phyloP scores from a whole-genome alignment of 2,113 vertebrate species.

The Tetrax tetrax region DNA sequence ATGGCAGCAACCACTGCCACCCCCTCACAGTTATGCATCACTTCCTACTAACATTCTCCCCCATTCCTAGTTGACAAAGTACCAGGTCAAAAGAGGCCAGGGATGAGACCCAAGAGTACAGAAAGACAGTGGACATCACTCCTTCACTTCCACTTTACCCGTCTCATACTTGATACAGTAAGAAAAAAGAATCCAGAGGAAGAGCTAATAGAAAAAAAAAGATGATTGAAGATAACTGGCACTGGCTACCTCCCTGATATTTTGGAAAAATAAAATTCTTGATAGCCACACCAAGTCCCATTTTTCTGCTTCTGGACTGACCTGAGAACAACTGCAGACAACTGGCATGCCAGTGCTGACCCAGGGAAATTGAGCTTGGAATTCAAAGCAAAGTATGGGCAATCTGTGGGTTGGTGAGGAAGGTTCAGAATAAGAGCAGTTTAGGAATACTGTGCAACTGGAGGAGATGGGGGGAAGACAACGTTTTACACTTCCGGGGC shows the following conservation, averaged over 20 bases:
- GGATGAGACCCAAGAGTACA: background rate
- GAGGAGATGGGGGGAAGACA: background rate
- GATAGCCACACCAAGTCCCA: background rate
- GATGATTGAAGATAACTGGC: background rate
- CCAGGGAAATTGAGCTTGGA: background rate
- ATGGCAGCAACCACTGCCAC: background rate
- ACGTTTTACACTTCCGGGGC: background rate
- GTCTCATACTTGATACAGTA: background rate
- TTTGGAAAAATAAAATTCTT: background rate
- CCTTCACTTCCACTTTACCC: background rate
- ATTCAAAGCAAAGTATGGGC: background rate
- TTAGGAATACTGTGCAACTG: background rate
- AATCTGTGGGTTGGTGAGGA: background rate
- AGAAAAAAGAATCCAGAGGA: background rate
- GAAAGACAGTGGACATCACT: background rate
- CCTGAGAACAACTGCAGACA: background rate
- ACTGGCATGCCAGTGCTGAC: background rate
- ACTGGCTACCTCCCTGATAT: background rate
- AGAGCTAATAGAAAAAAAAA: background rate
- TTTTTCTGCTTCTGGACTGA: background rate
- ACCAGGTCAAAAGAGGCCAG: background rate
- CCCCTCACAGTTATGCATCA: background rate
- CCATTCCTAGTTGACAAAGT: too few species aligned
- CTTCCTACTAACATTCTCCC: background rate
- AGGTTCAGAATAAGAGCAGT: background rate